Conservation (phyloP, 2,113 vertebrate species). For the Tragulus kanchil region DNA sequence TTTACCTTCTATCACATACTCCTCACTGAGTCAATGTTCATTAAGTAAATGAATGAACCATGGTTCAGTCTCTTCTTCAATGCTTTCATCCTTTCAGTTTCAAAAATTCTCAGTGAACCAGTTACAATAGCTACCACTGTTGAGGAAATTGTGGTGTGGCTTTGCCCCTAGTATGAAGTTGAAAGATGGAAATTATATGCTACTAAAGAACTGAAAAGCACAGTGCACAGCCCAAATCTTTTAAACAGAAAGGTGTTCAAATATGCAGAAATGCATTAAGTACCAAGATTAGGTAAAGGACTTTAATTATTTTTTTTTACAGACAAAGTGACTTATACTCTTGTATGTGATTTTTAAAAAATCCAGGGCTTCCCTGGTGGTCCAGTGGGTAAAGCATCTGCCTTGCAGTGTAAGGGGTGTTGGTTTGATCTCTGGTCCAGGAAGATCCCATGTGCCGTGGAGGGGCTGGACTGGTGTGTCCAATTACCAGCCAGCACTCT, state of each 20-base stretch:
- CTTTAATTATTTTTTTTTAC: neutral
- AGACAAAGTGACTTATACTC: too few species aligned
- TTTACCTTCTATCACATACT: neutral
- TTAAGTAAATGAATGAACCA: neutral
- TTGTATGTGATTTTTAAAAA: too few species aligned
- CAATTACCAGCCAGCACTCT: too few species aligned
- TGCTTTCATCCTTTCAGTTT: neutral
- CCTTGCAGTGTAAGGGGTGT: too few species aligned
- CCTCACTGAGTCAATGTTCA: neutral
- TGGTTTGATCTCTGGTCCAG: too few species aligned
- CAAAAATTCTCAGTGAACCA: neutral
- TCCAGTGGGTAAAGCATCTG: too few species aligned
- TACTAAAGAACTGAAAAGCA: neutral
- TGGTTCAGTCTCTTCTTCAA: neutral
- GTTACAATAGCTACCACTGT: neutral
- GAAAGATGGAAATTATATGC: neutral
- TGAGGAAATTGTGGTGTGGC: neutral
- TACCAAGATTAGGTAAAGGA: neutral
- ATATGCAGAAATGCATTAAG: neutral
- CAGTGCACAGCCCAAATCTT: neutral
- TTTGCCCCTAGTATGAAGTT: neutral
- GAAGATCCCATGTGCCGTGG: too few species aligned
- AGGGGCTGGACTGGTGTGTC: too few species aligned
- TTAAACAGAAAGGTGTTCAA: neutral
- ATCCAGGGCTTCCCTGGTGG: too few species aligned